Base-by-base conservation (phyloP, 2,797 vertebrate genomes). In the Crenuchus spilurus region DNA sequence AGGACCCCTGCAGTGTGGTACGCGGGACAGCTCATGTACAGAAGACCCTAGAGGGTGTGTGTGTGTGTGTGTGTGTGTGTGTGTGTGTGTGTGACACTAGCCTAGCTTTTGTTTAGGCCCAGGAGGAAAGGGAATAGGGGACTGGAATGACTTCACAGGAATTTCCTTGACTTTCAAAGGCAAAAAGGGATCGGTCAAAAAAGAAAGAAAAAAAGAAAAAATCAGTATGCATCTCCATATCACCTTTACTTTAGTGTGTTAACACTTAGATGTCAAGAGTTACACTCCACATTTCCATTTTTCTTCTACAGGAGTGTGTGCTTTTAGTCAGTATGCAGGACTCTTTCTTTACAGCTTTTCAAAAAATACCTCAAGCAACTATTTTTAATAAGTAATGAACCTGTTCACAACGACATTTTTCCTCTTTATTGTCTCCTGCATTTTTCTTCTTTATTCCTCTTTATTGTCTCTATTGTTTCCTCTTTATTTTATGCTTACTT, bases 71-170 rank as follows among this genome's bases (percentile, higher is more conserved):
- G n/a, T n/a, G n/a, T n/a, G n/a, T n/a, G n/a, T n/a, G n/a, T n/a
- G n/a, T n/a, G n/a, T n/a, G n/a, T n/a, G n/a, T n/a, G 41, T 54
- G 18, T 44, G 57, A 63, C 28, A 30, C 48, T 26, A 8, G 22
- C 33, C n/a, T 33, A 35, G n/a, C 55, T 63, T 65, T 63, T 79
- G 66, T 79, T 76, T 70, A 61, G 46, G 63, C 26, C 31, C 14
- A 18, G 42, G 48, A 42, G 60, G 41, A 76, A 70, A 70, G 18
- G 14, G 26, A 52, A 46, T 28, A 11, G 18, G 46, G 35, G 37
- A 16, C 35, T 64, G 44, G 57, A 42, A 61, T 46, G 41, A 22
- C 52, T 60, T 62, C 37, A 18, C 30, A 54, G 39, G 58, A 54
- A 78, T 72, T 70, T 65, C 60, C 54, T 62, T n/a, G 2, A 18